Conservation (phyloP, 2,113 vertebrate genomes). For the Pungitius pungitius region DNA sequence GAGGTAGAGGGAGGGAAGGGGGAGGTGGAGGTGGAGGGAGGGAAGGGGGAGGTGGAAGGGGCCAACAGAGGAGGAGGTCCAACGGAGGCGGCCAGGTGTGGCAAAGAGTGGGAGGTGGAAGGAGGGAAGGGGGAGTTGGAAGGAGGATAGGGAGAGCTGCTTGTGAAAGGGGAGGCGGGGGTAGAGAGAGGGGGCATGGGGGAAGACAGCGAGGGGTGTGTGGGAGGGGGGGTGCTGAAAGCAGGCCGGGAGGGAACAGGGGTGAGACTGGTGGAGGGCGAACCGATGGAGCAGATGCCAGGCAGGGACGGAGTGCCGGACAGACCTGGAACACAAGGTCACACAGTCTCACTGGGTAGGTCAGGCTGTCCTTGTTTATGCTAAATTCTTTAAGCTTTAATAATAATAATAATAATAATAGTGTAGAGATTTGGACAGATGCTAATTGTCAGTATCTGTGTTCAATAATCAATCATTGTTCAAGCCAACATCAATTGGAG, state of each 20-base stretch:
- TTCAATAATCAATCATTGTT: no score
- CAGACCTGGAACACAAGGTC: constrained; percentile 49
- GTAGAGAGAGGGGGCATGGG: constrained; percentile 55
- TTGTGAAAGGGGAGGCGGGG: constrained; percentile 50
- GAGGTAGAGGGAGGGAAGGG: constrained; percentile 52
- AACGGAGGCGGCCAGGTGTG: constrained; percentile 9
- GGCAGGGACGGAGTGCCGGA: constrained; percentile 53
- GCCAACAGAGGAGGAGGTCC: background rate
- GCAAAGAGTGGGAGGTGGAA: no score
- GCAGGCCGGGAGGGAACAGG: constrained; percentile 65
- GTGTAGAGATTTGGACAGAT: no score
- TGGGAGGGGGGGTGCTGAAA: constrained; percentile 65
- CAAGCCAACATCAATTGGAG: no score
- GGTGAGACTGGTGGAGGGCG: constrained; percentile 66
- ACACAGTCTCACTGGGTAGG: background rate
- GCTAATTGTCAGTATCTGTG: no score
- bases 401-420: background rate
- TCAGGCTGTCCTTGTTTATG: background rate
- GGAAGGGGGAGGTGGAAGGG: constrained; percentile 19
- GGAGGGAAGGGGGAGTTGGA: no score
- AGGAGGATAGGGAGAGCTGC: no score
- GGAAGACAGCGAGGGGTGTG: constrained; percentile 30
- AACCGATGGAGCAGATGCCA: constrained; percentile 26
- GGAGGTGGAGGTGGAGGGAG: constrained; percentile 40
- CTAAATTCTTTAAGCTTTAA: background rate